phyloP scores from a whole-genome alignment of 2,888 invertebrate genomes.

The Omphaloscelis lunosa region DNA sequence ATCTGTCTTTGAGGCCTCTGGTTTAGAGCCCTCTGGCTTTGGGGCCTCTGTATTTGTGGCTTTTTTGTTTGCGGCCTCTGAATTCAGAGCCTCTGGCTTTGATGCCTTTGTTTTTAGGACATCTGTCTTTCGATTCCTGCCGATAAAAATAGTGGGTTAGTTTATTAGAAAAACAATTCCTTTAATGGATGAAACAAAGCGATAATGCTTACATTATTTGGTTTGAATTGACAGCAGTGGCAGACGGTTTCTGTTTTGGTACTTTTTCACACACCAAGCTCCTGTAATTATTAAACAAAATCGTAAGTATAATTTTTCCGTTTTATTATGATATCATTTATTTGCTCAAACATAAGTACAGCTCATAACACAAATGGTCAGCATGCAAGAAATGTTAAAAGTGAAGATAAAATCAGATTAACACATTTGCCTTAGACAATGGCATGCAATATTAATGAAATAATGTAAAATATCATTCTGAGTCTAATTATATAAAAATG shows the following conservation, averaged over 20 bases:
- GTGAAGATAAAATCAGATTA: too few species aligned
- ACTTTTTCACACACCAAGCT: constrained; percentile 34
- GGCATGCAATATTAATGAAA: too few species aligned
- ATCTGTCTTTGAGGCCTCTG: background rate
- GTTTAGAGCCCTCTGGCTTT: background rate
- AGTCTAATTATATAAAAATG: too few species aligned
- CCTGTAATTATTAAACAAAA: constrained; percentile 29
- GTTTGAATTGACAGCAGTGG: background rate
- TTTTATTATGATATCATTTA: too few species aligned
- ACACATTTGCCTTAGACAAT: too few species aligned
- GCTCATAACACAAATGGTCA: too few species aligned
- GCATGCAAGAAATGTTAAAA: too few species aligned
- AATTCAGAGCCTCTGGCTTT: background rate
- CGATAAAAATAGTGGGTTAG: background rate
- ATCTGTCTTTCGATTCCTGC: constrained; percentile 11
- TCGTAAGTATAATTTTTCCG: too few species aligned
- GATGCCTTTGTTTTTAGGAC: rapidly evolving
- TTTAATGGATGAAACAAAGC: background rate
- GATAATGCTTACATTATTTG: constrained; percentile 25
- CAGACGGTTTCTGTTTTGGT: background rate
- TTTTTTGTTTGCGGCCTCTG: too few species aligned
- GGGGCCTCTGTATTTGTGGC: background rate
- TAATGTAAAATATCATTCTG: too few species aligned
- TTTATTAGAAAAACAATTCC: background rate
- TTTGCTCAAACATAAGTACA: too few species aligned